These are phyloP conservation scores for Engystomops pustulosus DNA, from an alignment of 2,113 vertebrate genomes.

Conservation along the genomic window DNA sequence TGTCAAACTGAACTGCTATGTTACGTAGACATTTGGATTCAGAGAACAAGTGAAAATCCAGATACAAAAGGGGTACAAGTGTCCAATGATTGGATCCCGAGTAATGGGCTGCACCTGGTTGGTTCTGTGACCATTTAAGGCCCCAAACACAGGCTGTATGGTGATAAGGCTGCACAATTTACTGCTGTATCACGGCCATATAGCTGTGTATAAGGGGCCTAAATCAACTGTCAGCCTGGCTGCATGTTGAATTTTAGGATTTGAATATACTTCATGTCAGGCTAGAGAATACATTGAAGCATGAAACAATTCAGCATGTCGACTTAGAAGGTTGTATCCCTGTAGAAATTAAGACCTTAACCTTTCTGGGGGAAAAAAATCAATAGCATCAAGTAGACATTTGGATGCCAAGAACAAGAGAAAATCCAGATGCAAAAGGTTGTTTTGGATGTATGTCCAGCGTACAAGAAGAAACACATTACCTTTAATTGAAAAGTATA, in stretches of 20 bases:
- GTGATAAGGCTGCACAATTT: no score
- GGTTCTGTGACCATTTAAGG: no score
- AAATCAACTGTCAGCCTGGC: no score
- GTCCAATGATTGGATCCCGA: no score
- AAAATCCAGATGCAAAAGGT: conserved; percentile 47
- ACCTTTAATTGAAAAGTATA: conserved; percentile 23
- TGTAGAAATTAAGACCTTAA: conserved; percentile 50
- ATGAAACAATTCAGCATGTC: not conserved
- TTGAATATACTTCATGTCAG: not conserved
- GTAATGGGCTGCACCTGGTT: no score
- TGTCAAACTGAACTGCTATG: no score
- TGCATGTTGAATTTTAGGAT: not conserved
- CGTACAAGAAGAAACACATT: not conserved
- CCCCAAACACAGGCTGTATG: no score
- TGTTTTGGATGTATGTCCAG: conserved; percentile 35
- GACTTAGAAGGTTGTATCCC: conserved; percentile 11
- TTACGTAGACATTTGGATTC: no score
- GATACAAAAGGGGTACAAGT: no score
- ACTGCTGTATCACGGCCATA: no score
- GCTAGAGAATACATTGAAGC: conserved; percentile 3
- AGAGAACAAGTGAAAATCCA: no score
- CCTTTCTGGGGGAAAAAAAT: conserved; percentile 37
- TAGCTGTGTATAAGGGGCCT: no score
- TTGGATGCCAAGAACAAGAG: conserved; percentile 13
- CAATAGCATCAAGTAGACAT: conserved; percentile 45